Evolutionary conservation across 2,888 invertebrate genomes (phyloP), one percentile per base, ranked within the genome.

Genomic region (Leptopterna dolabrata): DNA sequence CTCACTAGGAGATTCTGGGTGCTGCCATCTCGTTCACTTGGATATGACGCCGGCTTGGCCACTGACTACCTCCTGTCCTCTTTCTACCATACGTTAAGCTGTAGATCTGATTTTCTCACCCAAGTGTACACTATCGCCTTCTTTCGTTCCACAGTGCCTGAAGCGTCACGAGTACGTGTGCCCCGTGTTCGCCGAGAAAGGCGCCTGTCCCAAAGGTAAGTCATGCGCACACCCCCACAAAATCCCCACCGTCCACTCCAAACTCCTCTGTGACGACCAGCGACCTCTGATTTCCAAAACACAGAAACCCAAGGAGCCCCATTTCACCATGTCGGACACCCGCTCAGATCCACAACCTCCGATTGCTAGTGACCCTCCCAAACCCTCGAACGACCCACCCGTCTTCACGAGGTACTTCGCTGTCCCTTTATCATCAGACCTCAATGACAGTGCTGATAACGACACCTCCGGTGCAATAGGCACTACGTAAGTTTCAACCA

Each of bases 81-180:
- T n/a, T n/a, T n/a, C n/a, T n/a, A n/a, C n/a, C n/a, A n/a, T n/a
- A n/a, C n/a, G n/a, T n/a, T n/a, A n/a, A n/a, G n/a, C n/a, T n/a
- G n/a, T 36, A 36, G 4, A 4, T 36, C 7, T 7, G 36, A 36
- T 4, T 36, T 36, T 2, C 36, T 36, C 36, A 7, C 2, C 36
- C 36, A 36, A 7, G 2, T 36, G 36, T 4, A 36, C 7, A 4
- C 36, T 36, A 2, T 4, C 36, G 24, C 13, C 24, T 63, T 63
- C 11, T 63, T n/a, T 63, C 63, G 0, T 11, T 63, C 70, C 41
- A 0, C 91, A 96, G 96, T 96, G 96, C 92, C 93, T 94, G 90
- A 94, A 94, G 91, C 94, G 95, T 47, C 96, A 96, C 91, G 92
- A 94, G 47, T 91, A 93, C 91, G 91, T 94, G 71, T 95, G 96